Evolutionary conservation across 2,113 vertebrate species (phyloP), one percentile per base, ranked within the genome.

Genomic region (Pygoscelis adeliae): DNA sequence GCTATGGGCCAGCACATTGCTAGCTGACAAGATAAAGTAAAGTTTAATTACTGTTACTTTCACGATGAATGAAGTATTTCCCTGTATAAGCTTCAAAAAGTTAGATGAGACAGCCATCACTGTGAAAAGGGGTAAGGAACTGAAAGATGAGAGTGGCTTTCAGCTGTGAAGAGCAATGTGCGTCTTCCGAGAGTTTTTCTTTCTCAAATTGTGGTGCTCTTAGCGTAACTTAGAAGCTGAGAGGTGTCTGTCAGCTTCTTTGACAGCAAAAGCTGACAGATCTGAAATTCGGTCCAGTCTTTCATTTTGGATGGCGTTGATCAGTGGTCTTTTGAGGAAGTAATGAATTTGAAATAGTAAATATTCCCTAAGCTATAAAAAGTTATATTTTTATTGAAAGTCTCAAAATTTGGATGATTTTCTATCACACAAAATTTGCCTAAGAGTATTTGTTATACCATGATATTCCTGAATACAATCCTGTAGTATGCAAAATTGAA

Each of bases 11-110:
- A 96, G 87, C 96, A 82, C 74, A 44, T 79, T 74, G 89, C 92
- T 98, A 84, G 87, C 96, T 97, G 95, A 96, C 96, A 95, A 98
- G 97, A 97, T 85, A 97, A 95, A 97, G 95, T 97, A 94, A 97
- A 96, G 91, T 97, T 98, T 98, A 98, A 98, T 98, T 97, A 97
- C 96, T 96, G 86, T 97, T 98, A 98, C 97, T 98, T 98, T 96
- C 97, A 95, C 74, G 15, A 94, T 96, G 91, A 98, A 93, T 96
- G 90, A 93, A 96, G 95, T 80, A 95, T 97, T 97, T 96, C 89
- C 86, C 86, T 94, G 53, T 79, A 71, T 74, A 94, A 96, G 78
- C 93, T 94, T 96, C 94, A 73, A 86, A 97, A 97, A 97, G 93
- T 95, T 97, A 94, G 95, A 94, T 92, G 95, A 98, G 98, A 85